Evolutionary conservation across 2,113 vertebrate genomes (phyloP).

Genomic region (Onychostoma macrolepis): DNA sequence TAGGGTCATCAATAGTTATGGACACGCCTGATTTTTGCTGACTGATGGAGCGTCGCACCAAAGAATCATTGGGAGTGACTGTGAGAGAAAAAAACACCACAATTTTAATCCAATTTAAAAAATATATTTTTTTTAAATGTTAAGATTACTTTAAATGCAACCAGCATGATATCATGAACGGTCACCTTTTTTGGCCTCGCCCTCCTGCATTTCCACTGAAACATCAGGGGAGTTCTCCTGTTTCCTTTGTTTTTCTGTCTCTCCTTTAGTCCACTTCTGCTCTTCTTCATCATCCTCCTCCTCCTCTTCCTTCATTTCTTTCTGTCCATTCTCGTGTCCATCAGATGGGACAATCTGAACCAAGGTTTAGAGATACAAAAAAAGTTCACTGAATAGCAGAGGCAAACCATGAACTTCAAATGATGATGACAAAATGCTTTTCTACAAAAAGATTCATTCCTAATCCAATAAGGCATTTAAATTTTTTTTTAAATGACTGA

Average conservation of each 20-base stretch:
- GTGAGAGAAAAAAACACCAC: background rate
- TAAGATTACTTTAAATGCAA: background rate
- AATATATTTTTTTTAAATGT: background rate
- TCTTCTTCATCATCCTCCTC: constrained; percentile 72
- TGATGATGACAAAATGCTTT: background rate
- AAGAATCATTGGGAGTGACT: constrained; percentile 84
- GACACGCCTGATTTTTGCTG: constrained; percentile 89
- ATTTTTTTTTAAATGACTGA: too few species aligned
- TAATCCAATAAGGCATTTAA: background rate
- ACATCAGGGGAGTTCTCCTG: constrained; percentile 72
- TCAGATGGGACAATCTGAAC: constrained; percentile 83
- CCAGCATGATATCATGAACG: background rate
- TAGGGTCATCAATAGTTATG: constrained; percentile 88
- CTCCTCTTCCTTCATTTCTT: constrained; percentile 75
- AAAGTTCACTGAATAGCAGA: background rate
- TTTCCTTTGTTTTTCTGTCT: constrained; percentile 62
- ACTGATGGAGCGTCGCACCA: constrained; percentile 88
- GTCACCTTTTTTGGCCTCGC: constrained; percentile 83
- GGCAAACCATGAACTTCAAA: background rate
- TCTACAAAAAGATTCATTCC: background rate
- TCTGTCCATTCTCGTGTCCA: constrained; percentile 85
- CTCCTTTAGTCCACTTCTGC: constrained; percentile 65
- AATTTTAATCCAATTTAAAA: background rate
- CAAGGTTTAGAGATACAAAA: background rate
- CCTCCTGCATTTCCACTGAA: constrained; percentile 72